A percentile compares a stretch with the other conserved stretches of the same genome.
These are phyloP conservation scores for Hydrotaea diabolus DNA, from an alignment of 2,888 invertebrate species.

Conservation along the genomic window DNA sequence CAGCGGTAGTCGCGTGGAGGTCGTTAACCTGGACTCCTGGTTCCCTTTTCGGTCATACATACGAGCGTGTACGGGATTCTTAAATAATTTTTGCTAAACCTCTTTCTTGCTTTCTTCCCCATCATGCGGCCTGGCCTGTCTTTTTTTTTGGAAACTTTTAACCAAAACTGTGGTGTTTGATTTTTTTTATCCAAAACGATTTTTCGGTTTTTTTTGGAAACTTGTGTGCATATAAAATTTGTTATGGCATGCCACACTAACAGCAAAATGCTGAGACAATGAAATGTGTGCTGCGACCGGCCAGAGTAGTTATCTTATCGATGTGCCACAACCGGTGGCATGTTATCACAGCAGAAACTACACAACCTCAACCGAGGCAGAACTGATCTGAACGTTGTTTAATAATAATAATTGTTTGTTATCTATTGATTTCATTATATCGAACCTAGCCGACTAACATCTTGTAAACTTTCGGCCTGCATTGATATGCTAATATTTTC, in stretches of 20 bases:
- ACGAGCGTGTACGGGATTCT: not conserved
- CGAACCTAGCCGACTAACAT: not conserved
- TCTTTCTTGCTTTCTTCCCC: slow-evolving; percentile 35
- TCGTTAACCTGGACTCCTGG: slow-evolving; percentile 49
- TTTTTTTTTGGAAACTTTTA: not conserved
- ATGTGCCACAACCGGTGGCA: slow-evolving; percentile 27
- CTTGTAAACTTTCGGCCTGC: not conserved
- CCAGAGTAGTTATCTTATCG: not conserved
- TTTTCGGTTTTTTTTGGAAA: not conserved
- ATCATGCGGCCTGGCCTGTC: not conserved
- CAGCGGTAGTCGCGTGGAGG: slow-evolving; percentile 38
- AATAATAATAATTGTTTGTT: slow-evolving; percentile 10
- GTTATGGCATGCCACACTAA: slow-evolving; percentile 14
- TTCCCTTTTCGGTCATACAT: slow-evolving; percentile 18
- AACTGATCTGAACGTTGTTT: not conserved
- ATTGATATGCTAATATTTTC: slow-evolving; percentile 12
- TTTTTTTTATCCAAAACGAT: slow-evolving; percentile 27
- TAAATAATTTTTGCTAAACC: slow-evolving; percentile 25
- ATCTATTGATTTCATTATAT: slow-evolving; percentile 34
- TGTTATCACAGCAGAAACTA: not conserved
- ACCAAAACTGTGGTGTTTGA: not conserved
- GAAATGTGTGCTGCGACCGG: slow-evolving; percentile 6
- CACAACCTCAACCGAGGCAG: not conserved
- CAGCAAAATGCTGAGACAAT: not conserved
- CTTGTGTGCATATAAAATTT: slow-evolving; percentile 4